Base-by-base conservation (phyloP, 2,797 vertebrate species). In the Chelmon rostratus region DNA sequence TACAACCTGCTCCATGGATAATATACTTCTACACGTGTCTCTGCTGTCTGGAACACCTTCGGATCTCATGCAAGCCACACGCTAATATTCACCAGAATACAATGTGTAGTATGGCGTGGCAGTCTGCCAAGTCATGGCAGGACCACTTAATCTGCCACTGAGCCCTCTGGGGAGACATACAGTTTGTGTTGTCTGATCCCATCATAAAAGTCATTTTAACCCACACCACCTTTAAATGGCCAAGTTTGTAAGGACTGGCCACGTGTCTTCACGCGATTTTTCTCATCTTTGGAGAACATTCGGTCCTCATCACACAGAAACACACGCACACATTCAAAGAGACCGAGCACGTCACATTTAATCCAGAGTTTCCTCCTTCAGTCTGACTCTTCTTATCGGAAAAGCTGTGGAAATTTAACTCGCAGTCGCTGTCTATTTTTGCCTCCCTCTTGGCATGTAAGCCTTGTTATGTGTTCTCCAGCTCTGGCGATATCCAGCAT, bases 391-490 rank as follows among this genome's bases (percentile, higher is more conserved):
- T 89, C 80, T 85, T 77, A 84, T 84, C 78, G 25, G 52, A 57
- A 89, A 87, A 78, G 76, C 73, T 58, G 59, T 81, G 73, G 80
- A 77, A 77, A 81, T 56, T 16, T 19, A 49, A 76, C 76, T 79
- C 44, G 66, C 44, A 81, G 83, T 11, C 66, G 63, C 21, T 8
- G 58, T 87, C 81, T 92, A 87, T 88, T 89, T 91, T 47, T 82
- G 63, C 78, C 74, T 74, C 69, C 59, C 64, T 79, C 70, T 76
- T 83, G 79, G 75, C 76, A 40, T 58, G 82, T 77, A 68, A 38
- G 64, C 69, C 25, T 16, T 66, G 76, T 66, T 76, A 50, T 75
- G 50, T 56, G 57, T 72, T 82, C 78, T 77, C 54, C 44, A 46
- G 69, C 62, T 73, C 63, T 53, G 56, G 70, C 49, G 77, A 69